A percentile compares a stretch with the other conserved stretches of the same genome.
Conservation (phyloP, 2,888 invertebrate genomes). For the Synergus japonicus region DNA sequence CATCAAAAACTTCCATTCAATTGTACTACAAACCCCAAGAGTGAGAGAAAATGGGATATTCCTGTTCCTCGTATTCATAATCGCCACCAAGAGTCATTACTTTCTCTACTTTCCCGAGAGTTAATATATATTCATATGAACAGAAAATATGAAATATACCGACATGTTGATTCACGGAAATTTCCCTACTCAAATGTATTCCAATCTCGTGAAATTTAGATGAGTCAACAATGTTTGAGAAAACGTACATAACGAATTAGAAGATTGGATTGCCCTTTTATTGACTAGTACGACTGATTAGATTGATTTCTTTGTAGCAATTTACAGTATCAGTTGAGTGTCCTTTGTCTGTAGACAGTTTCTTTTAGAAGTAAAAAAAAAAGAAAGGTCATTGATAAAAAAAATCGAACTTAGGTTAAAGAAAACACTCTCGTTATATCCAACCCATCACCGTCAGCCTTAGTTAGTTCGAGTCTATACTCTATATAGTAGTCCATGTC, state of each 20-base stretch:
- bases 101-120: not conserved
- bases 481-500: conserved; percentile 17
- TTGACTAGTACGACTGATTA: not conserved
- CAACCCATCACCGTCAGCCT: conserved; percentile 22
- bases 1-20: not conserved
- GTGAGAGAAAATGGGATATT: not conserved
- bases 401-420: conserved; percentile 32
- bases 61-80: not conserved
- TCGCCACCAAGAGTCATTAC: not conserved
- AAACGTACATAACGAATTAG: not conserved
- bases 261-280: not conserved
- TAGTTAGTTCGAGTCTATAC: conserved; percentile 35
- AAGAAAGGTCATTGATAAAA: conserved; percentile 17
- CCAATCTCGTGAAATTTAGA: not conserved
- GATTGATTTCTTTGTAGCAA: not conserved
- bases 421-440: conserved; percentile 23
- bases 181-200: not conserved
- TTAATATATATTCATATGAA: conserved; percentile 1
- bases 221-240: not conserved
- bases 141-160: not conserved
- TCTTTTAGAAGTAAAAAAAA: conserved; percentile 12
- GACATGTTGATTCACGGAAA: not conserved
- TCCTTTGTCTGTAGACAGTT: conserved; percentile 16
- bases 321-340: not conserved
- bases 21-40: not conserved